Evolutionary conservation across 2,797 vertebrate species (phyloP).

Genomic region (Poeciliopsis turneri): DNA sequence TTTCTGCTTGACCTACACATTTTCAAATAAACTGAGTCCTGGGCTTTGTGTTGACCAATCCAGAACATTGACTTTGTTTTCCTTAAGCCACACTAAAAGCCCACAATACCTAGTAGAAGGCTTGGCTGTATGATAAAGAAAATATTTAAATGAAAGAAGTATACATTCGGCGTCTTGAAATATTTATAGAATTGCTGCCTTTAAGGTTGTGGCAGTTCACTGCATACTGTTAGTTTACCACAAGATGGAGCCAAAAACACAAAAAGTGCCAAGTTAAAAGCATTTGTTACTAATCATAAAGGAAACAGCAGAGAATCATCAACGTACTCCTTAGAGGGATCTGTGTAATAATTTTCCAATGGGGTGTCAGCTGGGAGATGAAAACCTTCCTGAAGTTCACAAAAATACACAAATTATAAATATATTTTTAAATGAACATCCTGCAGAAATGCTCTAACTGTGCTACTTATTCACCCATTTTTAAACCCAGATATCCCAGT

Average conservation of each 20-base stretch:
- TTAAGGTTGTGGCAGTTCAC: neutral
- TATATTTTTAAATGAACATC: neutral
- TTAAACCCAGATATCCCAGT: neutral
- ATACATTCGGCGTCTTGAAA: neutral
- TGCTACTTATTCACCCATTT: neutral
- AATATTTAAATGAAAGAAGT: neutral
- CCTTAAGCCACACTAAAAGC: neutral
- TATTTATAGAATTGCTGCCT: neutral
- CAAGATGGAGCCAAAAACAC: conserved; percentile 14
- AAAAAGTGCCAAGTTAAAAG: too few species aligned
- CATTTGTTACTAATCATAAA: neutral
- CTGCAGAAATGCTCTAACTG: neutral
- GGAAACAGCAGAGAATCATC: neutral
- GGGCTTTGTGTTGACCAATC: neutral
- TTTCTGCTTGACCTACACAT: neutral
- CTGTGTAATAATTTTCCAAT: neutral
- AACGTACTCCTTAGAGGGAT: neutral
- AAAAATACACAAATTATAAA: neutral
- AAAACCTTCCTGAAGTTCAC: neutral
- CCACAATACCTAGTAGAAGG: neutral
- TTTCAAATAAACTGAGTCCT: neutral
- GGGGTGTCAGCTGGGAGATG: neutral
- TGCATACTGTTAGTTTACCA: neutral
- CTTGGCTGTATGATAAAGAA: neutral
- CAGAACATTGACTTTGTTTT: neutral